Conservation (phyloP, 2,888 invertebrate species). For the Drosophila flavopinicola region DNA sequence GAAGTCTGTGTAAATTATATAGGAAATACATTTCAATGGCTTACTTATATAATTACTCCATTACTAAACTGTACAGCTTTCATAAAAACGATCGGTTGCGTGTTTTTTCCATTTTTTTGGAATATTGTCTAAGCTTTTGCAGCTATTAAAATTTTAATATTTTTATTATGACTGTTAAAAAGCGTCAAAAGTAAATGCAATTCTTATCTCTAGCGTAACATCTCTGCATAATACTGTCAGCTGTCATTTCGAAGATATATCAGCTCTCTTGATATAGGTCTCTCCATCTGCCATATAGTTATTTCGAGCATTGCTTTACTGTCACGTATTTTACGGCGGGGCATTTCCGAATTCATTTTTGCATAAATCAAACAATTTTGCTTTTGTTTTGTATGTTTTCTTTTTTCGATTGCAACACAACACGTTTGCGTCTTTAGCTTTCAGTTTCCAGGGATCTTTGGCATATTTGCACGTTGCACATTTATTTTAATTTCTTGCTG, state of each 20-base stretch:
- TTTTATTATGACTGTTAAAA: too few relatives aligned
- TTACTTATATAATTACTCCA: too few relatives aligned
- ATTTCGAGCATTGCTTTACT: conserved; percentile 24
- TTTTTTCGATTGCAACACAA: conserved; percentile 23
- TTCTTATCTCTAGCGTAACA: not conserved
- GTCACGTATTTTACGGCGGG: conserved; percentile 42
- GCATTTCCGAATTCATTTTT: conserved; percentile 48
- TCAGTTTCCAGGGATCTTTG: conserved; percentile 29
- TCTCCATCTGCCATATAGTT: too few relatives aligned
- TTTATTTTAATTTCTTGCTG: conserved; percentile 73
- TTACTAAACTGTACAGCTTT: too few relatives aligned
- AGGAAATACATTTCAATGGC: too few relatives aligned
- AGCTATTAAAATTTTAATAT: too few relatives aligned
- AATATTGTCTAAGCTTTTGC: too few relatives aligned
- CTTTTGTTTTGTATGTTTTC: conserved; percentile 18
- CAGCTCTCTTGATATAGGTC: conserved; percentile 1
- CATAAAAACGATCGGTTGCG: too few relatives aligned
- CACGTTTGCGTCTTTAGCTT: conserved; percentile 43
- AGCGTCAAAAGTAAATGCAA: not conserved
- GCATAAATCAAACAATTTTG: conserved; percentile 51
- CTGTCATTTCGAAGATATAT: conserved; percentile 10
- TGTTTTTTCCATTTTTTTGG: too few relatives aligned
- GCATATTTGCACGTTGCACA: conserved; percentile 77
- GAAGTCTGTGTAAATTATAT: too few relatives aligned
- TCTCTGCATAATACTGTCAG: not conserved